Percentiles rank a stretch among this genome's conserved stretches.
Evolutionary conservation across 2,888 invertebrate genomes (phyloP).

Genomic region (Drosophila infuscata): DNA sequence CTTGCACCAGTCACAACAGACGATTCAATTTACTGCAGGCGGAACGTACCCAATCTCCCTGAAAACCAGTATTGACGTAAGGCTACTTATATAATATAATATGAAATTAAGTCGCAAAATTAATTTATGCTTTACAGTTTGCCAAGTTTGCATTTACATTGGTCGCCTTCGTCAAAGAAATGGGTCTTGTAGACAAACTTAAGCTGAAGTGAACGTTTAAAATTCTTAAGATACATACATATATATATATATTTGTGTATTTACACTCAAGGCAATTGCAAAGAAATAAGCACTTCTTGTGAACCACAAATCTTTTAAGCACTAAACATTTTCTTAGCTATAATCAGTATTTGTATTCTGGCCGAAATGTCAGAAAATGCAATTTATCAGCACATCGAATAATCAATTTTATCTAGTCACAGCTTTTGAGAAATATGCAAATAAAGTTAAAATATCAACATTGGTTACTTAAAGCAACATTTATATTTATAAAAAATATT

Average conservation of each 20-base stretch:
- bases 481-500: not conserved
- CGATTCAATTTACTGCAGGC: conserved; percentile 46
- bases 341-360: not conserved
- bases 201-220: not conserved
- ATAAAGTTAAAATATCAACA: not conserved
- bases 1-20: conserved; percentile 29
- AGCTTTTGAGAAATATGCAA: not conserved
- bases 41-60: conserved; percentile 43
- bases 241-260: no score
- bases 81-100: not conserved
- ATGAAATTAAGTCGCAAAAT: not conserved
- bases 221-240: not conserved
- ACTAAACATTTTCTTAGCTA: not conserved
- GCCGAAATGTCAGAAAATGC: not conserved
- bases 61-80: conserved; percentile 43
- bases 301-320: not conserved
- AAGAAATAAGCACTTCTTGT: not conserved
- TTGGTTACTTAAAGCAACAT: not conserved
- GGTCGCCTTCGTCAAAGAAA: conserved; percentile 49
- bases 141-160: conserved; percentile 61
- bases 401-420: not conserved
- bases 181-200: conserved; percentile 45
- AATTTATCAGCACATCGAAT: not conserved
- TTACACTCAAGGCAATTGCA: not conserved
- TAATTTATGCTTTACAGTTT: conserved; percentile 30